Percentiles rank a stretch among this genome's conserved stretches.
phyloP scores from a whole-genome alignment of 2,888 invertebrate genomes.

The Ophioninae sp. region DNA sequence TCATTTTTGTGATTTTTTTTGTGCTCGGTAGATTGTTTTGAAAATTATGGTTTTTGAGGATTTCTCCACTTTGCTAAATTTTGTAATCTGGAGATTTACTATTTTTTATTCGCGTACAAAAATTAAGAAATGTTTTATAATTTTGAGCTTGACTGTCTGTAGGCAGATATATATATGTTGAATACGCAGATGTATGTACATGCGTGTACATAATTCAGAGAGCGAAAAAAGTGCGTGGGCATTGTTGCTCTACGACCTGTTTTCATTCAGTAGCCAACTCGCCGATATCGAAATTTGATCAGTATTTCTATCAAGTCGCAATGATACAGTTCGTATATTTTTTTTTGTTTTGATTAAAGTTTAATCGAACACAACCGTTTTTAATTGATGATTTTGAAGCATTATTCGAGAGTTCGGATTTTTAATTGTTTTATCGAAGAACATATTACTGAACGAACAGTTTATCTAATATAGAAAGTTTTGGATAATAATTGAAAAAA shows the following conservation, averaged over 20 bases:
- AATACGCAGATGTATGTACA: slow-evolving; percentile 1
- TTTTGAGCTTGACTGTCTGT: too few relatives aligned
- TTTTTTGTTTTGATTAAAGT: neutral
- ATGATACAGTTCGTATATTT: neutral
- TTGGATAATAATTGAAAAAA: too few relatives aligned
- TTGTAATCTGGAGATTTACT: too few relatives aligned
- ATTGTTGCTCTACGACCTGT: slow-evolving; percentile 16
- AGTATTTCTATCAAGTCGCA: neutral
- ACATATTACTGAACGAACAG: too few relatives aligned
- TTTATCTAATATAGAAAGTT: too few relatives aligned
- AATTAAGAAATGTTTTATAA: too few relatives aligned
- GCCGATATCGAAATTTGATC: slow-evolving; percentile 11
- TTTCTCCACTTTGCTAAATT: too few relatives aligned
- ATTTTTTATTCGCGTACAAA: too few relatives aligned
- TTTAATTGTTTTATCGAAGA: too few relatives aligned
- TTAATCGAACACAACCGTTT: neutral
- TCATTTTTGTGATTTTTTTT: too few relatives aligned
- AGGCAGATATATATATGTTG: slow-evolving; percentile 7
- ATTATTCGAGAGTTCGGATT: neutral
- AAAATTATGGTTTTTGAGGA: too few relatives aligned
- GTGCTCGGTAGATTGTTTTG: too few relatives aligned
- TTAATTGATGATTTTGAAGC: neutral
- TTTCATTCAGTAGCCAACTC: slow-evolving; percentile 14
- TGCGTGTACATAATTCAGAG: slow-evolving; percentile 1
- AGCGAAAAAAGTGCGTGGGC: slow-evolving; percentile 54